These are phyloP conservation scores for Frieseomelitta varia DNA, from an alignment of 1,140 invertebrate species.

Conservation along the genomic window DNA sequence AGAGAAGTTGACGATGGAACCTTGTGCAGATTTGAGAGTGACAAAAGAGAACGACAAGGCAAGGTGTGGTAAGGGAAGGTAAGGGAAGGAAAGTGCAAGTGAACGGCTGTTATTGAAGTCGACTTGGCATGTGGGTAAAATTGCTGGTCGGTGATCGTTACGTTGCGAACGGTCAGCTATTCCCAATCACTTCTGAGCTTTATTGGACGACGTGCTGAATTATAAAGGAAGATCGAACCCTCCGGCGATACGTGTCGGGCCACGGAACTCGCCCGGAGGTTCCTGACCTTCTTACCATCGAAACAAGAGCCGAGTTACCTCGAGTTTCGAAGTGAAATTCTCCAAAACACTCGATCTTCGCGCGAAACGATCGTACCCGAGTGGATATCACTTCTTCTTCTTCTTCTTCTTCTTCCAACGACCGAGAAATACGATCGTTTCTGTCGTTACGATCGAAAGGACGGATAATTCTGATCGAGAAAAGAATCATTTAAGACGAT, in stretches of 20 bases:
- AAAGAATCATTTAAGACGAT: no score
- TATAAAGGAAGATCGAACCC: conserved; percentile 73
- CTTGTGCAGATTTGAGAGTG: neutral
- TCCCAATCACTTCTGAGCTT: conserved; percentile 75
- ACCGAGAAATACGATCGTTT: no score
- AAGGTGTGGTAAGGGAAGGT: no score
- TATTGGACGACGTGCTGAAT: conserved; percentile 76
- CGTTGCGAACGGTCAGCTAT: conserved; percentile 65
- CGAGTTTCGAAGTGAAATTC: neutral
- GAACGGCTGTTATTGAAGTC: conserved; percentile 56
- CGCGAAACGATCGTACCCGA: no score
- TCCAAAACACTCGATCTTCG: neutral
- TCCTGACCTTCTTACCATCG: conserved; percentile 58
- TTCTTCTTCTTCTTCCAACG: no score
- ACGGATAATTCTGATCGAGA: no score
- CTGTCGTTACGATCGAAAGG: no score
- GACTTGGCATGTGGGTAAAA: conserved; percentile 67
- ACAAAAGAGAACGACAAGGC: neutral
- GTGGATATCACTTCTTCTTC: no score
- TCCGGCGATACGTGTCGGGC: conserved; percentile 40
- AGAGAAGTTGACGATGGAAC: neutral
- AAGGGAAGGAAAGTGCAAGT: conserved; percentile 31
- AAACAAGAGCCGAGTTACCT: conserved; percentile 8
- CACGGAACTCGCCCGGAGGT: conserved; percentile 48
- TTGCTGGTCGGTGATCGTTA: conserved; percentile 63